phyloP scores from a whole-genome alignment of 2,113 vertebrate species.

The Chloroceryle aenea region DNA sequence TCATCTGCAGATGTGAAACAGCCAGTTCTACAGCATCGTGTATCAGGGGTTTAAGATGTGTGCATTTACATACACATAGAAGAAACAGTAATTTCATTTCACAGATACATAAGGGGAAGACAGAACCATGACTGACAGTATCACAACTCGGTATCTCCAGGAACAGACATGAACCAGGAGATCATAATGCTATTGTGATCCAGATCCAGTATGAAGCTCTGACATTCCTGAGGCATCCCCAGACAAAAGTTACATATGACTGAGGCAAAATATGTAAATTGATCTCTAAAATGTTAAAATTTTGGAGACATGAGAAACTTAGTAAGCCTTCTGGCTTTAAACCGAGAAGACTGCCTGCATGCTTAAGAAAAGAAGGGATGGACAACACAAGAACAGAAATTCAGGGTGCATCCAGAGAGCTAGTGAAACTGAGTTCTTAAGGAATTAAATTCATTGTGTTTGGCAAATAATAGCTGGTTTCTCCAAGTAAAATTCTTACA shows the following conservation, averaged over 20 bases:
- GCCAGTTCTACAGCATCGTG: not conserved
- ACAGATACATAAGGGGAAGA: not conserved
- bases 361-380: not conserved
- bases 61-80: not conserved
- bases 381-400: constrained; percentile 18
- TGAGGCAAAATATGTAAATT: not conserved
- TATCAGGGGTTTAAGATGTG: not conserved
- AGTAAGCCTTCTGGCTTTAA: not conserved
- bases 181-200: not conserved
- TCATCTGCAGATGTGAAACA: not conserved
- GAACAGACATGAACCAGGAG: not conserved
- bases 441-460: not conserved
- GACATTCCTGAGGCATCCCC: not conserved
- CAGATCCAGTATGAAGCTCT: not conserved
- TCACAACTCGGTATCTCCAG: not conserved
- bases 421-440: not conserved
- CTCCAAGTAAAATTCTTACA: not conserved
- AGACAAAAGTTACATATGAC: not conserved
- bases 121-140: not conserved
- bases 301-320: not conserved
- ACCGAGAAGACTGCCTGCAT: not conserved
- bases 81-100: not conserved
- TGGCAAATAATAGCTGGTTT: not conserved
- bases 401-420: constrained; percentile 65
- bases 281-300: not conserved